Percentiles rank a stretch among this genome's conserved stretches.
phyloP scores from a whole-genome alignment of 2,888 invertebrate species.

The Schrankia costaestrigalis region DNA sequence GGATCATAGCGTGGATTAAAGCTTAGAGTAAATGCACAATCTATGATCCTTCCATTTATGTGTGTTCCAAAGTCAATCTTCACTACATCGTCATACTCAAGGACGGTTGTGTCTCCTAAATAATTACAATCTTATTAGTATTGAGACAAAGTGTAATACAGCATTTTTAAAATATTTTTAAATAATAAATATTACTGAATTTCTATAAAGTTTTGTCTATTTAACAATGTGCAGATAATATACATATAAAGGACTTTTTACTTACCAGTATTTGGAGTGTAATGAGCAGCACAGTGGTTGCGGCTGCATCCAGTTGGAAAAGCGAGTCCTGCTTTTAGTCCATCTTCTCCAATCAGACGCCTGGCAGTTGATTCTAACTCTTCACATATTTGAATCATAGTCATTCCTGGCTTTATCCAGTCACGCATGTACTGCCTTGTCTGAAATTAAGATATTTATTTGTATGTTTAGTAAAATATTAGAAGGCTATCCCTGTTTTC shows the following conservation, averaged over 20 bases:
- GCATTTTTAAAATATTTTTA: no score
- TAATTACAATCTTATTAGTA: conserved; percentile 1
- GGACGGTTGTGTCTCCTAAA: conserved; percentile 92
- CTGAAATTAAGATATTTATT: conserved; percentile 56
- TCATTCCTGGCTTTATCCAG: conserved; percentile 99
- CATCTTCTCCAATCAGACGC: conserved; percentile 95
- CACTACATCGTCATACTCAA: conserved; percentile 97
- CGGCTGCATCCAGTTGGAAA: conserved; percentile 99
- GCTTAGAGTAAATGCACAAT: conserved; percentile 98
- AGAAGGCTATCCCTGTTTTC: not conserved
- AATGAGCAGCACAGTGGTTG: conserved; percentile 99
- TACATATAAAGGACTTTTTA: no score
- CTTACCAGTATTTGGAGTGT: conserved; percentile 97
- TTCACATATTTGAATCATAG: conserved; percentile 99
- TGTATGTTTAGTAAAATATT: not conserved
- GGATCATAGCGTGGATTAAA: conserved; percentile 98
- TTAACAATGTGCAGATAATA: not conserved
- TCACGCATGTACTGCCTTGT: conserved; percentile 95
- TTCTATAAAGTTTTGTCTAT: no score
- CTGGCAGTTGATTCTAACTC: conserved; percentile 96
- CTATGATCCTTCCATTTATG: conserved; percentile 98
- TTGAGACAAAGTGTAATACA: not conserved
- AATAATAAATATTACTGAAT: no score
- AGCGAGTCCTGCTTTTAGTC: conserved; percentile 94
- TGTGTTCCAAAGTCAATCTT: conserved; percentile 99